These are phyloP conservation scores for Cichladusa arquata DNA, from an alignment of 2,113 vertebrate genomes.

Conservation along the genomic window DNA sequence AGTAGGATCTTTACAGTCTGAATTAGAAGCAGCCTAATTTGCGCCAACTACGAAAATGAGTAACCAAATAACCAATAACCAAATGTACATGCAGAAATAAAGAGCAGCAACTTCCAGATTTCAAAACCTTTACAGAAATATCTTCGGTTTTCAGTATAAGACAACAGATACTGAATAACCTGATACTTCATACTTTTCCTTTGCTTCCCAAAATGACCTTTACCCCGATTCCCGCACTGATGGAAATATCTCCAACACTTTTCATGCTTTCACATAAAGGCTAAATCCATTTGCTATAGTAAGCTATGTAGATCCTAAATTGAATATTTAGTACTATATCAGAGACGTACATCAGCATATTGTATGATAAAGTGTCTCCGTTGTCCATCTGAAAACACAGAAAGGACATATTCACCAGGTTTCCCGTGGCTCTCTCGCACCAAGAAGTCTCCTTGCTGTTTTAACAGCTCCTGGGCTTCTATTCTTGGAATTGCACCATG, in stretches of 20 bases:
- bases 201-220: not conserved
- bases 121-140: not conserved
- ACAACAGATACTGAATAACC: not conserved
- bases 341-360: slow-evolving; percentile 88
- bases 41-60: not conserved
- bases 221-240: not conserved
- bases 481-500: slow-evolving; percentile 95
- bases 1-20: not conserved
- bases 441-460: slow-evolving; percentile 95
- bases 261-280: not conserved
- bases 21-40: not conserved
- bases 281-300: not conserved
- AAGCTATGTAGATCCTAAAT: not conserved
- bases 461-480: slow-evolving; percentile 94
- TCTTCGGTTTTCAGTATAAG: not conserved
- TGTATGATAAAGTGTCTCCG: slow-evolving; percentile 99
- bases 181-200: not conserved
- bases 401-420: slow-evolving; percentile 98
- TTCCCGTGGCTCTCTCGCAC: slow-evolving; percentile 97
- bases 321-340: slow-evolving; percentile 44
- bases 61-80: not conserved
- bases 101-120: not conserved
- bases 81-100: not conserved
- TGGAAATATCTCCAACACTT: not conserved
- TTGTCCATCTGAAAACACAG: slow-evolving; percentile 94